Base-by-base conservation (phyloP, 2,888 invertebrate genomes). In the Itoplectis maculator region DNA sequence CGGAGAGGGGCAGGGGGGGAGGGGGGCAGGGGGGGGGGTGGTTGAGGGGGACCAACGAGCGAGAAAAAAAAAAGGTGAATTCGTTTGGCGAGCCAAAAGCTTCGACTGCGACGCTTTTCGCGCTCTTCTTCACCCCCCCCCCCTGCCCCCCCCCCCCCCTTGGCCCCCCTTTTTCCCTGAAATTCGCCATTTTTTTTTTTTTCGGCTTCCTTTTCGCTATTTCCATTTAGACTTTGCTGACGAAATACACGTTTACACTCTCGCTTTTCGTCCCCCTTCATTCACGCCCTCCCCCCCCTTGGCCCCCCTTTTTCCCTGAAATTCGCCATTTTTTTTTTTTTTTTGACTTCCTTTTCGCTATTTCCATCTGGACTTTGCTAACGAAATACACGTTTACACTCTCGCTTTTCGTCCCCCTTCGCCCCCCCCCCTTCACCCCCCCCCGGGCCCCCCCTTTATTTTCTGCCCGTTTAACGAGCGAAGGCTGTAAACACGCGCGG, bases 51-150 rank as follows among this genome's bases (percentile, higher is more conserved):
- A 61, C 63, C 49, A 59, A 76, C 65, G 47, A 76, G 49, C 11
- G 59, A 76, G 59, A 37, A 11, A 74, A 51, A 82, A 82, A 84
- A 86, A 85, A 85, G 81, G 83, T 79, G 82, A 86, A 85, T 86
- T 85, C 81, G 75, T 85, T 86, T 69, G 59, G 73, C 66, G 76
- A 81, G 81, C 76, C 80, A 80, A 82, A 82, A 72, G 73, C 78
- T 83, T 76, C 72, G 65, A 45, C 56, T 77, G 45, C 65, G 70
- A 29, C 23, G 56, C 66, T 65, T 13, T 59, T 70, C 75, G 66
- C 51, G 70, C 69, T 49, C 45, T 65, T 56, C 74, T 59, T 37
- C 66, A 59, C 6, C 47, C 45, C 66, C 6, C 47, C 45, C 74
- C 63, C 13, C 69, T 51, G 15, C 15, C 15, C 11, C 47, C 11